Evolutionary conservation across 2,797 vertebrate genomes (phyloP).

Genomic region (Gobionotothen gibberifrons): DNA sequence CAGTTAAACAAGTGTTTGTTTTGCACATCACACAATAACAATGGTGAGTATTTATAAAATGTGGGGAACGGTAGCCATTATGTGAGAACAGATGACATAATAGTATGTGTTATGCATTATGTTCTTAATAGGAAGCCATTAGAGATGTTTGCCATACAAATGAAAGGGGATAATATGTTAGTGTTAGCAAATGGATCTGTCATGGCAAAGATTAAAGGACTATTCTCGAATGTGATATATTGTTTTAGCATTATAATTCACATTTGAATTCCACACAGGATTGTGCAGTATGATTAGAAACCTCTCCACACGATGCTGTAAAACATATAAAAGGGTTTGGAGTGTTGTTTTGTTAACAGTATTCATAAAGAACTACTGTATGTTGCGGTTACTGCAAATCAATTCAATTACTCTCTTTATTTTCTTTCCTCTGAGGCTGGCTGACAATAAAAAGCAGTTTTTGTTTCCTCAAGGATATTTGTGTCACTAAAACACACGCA

Average conservation of each 20-base stretch:
- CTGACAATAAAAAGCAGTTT: slow-evolving; percentile 19
- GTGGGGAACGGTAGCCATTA: background rate
- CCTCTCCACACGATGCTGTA: background rate
- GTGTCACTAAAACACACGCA: slow-evolving; percentile 23
- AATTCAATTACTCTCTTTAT: background rate
- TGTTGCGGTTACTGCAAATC: slow-evolving; percentile 12
- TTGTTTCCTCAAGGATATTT: slow-evolving; percentile 20
- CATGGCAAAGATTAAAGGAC: background rate
- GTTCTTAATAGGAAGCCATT: background rate
- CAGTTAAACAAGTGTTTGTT: background rate
- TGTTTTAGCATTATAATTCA: slow-evolving; percentile 13
- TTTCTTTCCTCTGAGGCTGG: slow-evolving; percentile 1
- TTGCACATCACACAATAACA: background rate
- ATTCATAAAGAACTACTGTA: background rate
- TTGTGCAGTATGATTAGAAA: slow-evolving; percentile 23
- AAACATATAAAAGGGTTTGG: background rate
- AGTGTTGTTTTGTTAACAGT: slow-evolving; percentile 2
- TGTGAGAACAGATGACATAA: background rate
- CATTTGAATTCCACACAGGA: slow-evolving; percentile 1
- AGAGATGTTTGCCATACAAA: background rate
- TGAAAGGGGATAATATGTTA: background rate
- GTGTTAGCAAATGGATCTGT: background rate
- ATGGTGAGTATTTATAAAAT: background rate
- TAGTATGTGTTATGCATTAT: background rate
- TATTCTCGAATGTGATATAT: background rate